These are phyloP conservation scores for Enteromius argenteus DNA, from an alignment of 2,797 vertebrate species.

Conservation along the genomic window DNA sequence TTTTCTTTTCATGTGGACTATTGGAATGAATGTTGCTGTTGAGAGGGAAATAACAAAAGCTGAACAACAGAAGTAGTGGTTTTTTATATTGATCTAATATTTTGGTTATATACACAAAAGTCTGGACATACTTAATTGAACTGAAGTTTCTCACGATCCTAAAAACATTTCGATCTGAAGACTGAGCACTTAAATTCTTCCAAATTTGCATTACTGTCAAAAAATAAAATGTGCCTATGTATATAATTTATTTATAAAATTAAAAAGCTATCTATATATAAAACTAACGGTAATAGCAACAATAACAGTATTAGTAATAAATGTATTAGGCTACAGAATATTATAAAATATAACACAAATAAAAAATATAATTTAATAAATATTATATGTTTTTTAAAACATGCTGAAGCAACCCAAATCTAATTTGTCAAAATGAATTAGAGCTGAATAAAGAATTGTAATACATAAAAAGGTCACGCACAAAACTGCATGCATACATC, in stretches of 20 bases:
- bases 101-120: neutral
- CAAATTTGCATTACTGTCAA: neutral
- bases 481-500: neutral
- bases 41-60: slow-evolving; percentile 12
- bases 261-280: neutral
- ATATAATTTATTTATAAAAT: neutral
- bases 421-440: neutral
- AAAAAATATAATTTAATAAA: neutral
- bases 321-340: neutral
- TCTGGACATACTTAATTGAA: neutral
- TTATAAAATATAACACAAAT: neutral
- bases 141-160: neutral
- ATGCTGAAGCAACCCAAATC: neutral
- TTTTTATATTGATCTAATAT: slow-evolving; percentile 24
- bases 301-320: neutral
- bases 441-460: neutral
- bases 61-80: slow-evolving; percentile 8
- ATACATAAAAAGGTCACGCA: neutral
- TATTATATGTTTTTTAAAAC: neutral
- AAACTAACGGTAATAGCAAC: neutral
- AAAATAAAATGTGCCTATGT: neutral
- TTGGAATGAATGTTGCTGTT: slow-evolving; percentile 24
- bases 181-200: neutral
- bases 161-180: neutral
- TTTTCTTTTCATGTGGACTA: slow-evolving; percentile 18